Conservation (phyloP, 92 coral and sea anemone species). For the Anthopleura xanthogrammica region DNA sequence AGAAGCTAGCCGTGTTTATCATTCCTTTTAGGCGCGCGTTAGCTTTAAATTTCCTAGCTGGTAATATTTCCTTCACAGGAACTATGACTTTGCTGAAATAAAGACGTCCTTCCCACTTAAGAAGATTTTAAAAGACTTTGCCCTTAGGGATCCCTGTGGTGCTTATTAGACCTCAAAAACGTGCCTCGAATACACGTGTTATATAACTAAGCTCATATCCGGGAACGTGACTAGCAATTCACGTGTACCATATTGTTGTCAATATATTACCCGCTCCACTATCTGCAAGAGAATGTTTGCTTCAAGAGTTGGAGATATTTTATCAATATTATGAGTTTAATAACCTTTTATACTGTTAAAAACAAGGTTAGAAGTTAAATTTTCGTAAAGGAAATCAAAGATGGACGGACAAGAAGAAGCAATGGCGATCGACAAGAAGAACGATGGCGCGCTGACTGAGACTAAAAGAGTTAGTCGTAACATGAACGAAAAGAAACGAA, state of each 20-base stretch:
- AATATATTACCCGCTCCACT: neutral
- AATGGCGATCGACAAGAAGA: neutral
- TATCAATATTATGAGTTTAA: neutral
- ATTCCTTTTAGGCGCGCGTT: no score
- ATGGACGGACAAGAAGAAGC: slow-evolving; percentile 1
- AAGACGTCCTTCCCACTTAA: no score
- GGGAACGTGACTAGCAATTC: slow-evolving; percentile 21
- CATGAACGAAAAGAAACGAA: slow-evolving; percentile 56
- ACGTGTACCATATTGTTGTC: neutral
- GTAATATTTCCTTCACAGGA: no score
- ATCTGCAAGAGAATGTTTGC: neutral
- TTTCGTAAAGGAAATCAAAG: neutral
- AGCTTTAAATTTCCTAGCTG: no score
- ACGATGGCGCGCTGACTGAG: slow-evolving; percentile 7
- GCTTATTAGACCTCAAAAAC: neutral
- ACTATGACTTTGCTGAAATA: no score
- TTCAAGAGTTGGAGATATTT: neutral
- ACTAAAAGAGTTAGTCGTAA: slow-evolving; percentile 47
- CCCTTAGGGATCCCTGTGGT: neutral
- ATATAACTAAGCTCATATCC: slow-evolving; percentile 6
- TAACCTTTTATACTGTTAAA: neutral
- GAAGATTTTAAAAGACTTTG: neutral
- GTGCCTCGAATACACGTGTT: neutral
- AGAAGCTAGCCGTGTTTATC: no score
- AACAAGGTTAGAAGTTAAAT: neutral